Evolutionary conservation across 2,888 invertebrate species (phyloP).

Genomic region (Heliconius cydno): DNA sequence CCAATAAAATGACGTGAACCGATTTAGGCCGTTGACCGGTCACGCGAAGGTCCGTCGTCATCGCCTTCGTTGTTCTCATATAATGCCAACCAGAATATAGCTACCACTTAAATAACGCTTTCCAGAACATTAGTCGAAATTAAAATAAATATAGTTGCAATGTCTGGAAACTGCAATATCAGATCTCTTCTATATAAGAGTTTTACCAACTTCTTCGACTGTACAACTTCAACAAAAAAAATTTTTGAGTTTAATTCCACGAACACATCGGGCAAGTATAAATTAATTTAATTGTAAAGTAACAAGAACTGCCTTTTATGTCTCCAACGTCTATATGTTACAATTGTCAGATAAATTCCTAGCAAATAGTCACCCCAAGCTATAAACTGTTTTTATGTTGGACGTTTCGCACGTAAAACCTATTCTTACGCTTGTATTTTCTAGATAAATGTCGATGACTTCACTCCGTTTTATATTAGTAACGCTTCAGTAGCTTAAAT

Average conservation of each 20-base stretch:
- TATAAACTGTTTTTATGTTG: constrained; percentile 38
- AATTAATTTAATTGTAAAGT: neutral
- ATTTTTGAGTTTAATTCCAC: constrained; percentile 1
- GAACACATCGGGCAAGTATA: neutral
- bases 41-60: constrained; percentile 58
- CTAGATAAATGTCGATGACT: constrained; percentile 49
- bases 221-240: neutral
- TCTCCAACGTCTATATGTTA: neutral
- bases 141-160: neutral
- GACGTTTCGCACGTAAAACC: constrained; percentile 37
- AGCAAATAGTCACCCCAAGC: constrained; percentile 32
- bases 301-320: neutral
- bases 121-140: neutral
- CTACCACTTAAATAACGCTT: neutral
- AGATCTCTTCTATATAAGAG: neutral
- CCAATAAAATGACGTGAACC: constrained; percentile 48
- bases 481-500: constrained; percentile 52
- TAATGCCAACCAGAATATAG: neutral
- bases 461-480: constrained; percentile 45
- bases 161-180: no score
- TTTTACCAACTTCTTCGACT: neutral
- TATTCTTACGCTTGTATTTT: constrained; percentile 44
- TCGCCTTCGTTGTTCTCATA: constrained; percentile 33
- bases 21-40: constrained; percentile 71
- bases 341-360: constrained; percentile 24